phyloP scores from a whole-genome alignment of 2,797 vertebrate species.

The Darevskia mixta region DNA sequence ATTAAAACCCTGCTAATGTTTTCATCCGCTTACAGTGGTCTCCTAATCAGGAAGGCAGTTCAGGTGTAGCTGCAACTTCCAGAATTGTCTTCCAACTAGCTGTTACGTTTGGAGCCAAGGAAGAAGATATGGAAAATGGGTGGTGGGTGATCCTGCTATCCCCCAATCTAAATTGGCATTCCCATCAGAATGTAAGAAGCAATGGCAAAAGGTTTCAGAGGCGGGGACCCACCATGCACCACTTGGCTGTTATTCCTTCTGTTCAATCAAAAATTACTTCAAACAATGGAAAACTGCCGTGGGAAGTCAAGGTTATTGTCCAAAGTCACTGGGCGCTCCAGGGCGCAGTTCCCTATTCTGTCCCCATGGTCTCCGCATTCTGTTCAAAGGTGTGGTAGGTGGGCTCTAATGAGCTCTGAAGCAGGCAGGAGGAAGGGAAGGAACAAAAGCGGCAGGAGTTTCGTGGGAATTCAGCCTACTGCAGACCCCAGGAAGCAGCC shows the following conservation, averaged over 20 bases:
- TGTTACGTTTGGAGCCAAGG: background rate
- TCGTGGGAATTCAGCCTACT: background rate
- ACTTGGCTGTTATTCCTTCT: background rate
- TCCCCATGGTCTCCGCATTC: background rate
- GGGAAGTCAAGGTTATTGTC: background rate
- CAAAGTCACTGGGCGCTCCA: background rate
- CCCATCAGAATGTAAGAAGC: background rate
- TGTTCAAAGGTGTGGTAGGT: background rate
- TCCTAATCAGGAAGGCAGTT: background rate
- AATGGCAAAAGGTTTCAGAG: background rate
- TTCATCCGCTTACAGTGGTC: too few species aligned
- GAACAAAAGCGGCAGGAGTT: background rate
- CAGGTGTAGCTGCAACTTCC: background rate
- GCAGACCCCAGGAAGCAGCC: constrained; percentile 37
- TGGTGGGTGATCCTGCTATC: background rate
- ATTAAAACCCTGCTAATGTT: too few species aligned
- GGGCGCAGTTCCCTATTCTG: background rate
- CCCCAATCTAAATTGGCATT: background rate
- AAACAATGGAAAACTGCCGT: background rate
- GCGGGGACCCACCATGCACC: background rate
- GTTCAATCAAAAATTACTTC: background rate
- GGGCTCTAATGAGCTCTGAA: background rate
- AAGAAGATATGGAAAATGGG: background rate
- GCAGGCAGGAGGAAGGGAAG: background rate
- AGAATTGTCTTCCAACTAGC: background rate